Base-by-base conservation (phyloP, 1,140 invertebrate genomes). In the Drosophila teissieri region DNA sequence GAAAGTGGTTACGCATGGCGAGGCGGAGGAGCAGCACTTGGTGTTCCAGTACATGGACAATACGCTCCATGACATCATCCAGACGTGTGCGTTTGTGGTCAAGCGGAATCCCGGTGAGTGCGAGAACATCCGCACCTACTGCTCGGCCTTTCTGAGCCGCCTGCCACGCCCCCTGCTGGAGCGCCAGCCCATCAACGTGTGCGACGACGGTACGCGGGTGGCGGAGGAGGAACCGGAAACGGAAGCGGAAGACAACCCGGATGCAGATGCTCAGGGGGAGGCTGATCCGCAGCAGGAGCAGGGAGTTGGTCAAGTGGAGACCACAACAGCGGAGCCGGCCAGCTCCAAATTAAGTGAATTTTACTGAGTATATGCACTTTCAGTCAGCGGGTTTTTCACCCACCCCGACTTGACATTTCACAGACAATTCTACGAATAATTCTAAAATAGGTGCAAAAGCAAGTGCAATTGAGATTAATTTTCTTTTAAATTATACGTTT, bases 31-130 rank as follows among this genome's bases (percentile, higher is more conserved):
- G 57, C 65, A 80, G 55, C 84, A 91, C 39, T 72, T 91, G 60
- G 83, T 76, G 54, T 91, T 91, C 58, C 83, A 89, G 53, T 91
- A 89, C 44, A 81, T 90, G 70, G 90, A 91, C 67, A 80, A 91
- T 49, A 90, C 90, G 5, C 49, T 63, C 14, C 63, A 85, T 58
- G 90, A 91, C 48, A 76, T 91, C 53, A 90, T 90, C 24, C 90
- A 91, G 73, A 85, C 70, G 57, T 91, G 90, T 72, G 84, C 80
- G 17, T 90, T 91, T 75, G 76, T 90, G 73, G 53, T 62, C 56
- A 54, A 55, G 46, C 53, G 48, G 49, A 14, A 17, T 6, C 73
- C 78, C 17, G 78, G 57, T 8, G 54, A 76, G 53, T 91, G 90
- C 39, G 86, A 91, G 52, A 56, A 67, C 4, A 91, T 91, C 76